Conservation (phyloP, 2,797 vertebrate species). For the Pseudochromis fuscus region DNA sequence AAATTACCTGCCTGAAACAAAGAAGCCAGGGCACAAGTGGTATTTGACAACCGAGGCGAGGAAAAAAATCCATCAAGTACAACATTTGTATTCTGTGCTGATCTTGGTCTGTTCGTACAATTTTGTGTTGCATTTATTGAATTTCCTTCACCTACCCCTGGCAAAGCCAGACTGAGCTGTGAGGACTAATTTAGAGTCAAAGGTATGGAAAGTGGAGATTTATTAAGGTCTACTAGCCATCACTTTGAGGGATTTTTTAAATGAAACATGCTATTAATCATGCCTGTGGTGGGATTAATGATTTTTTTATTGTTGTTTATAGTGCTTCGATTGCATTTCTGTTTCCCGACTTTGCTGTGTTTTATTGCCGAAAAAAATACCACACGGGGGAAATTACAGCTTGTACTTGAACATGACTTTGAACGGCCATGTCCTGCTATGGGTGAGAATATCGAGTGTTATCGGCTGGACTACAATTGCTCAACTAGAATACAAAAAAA, state of each 20-base stretch:
- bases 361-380: conserved; percentile 13
- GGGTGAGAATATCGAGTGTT: conserved; percentile 25
- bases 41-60: background rate
- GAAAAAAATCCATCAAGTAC: background rate
- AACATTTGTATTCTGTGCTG: background rate
- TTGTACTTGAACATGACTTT: conserved; percentile 29
- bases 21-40: background rate
- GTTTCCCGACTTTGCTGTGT: background rate
- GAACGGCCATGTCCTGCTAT: conserved; percentile 21
- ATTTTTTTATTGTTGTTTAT: background rate
- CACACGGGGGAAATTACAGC: conserved; percentile 16
- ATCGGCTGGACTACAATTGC: background rate
- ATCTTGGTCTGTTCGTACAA: background rate
- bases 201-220: no score
- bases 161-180: background rate
- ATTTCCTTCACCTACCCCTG: background rate
- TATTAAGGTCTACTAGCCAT: background rate
- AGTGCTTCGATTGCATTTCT: background rate
- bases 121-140: background rate
- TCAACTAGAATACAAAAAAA: conserved; percentile 37
- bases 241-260: background rate
- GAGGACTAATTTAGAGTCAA: background rate
- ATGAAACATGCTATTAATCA: background rate
- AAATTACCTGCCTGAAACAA: background rate
- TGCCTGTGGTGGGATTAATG: background rate